Conservation (phyloP, 1,140 invertebrate species). For the Lucilia cuprina region DNA sequence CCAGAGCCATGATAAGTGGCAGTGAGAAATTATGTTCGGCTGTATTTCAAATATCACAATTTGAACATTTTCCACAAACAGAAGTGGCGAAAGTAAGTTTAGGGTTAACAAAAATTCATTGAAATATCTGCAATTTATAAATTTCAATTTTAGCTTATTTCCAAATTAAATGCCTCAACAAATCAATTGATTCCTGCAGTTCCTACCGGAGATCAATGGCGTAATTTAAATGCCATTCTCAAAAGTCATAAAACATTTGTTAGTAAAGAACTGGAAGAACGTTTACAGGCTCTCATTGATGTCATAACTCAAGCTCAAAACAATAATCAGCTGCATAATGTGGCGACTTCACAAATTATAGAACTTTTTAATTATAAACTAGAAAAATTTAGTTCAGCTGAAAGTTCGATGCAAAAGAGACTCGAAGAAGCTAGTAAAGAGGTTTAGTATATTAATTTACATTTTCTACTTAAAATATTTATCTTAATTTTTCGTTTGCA, state of each 20-base stretch:
- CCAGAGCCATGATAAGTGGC: constrained; percentile 50
- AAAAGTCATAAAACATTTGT: constrained; percentile 54
- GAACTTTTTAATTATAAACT: constrained; percentile 59
- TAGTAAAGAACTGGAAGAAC: constrained; percentile 53
- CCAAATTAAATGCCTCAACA: constrained; percentile 42
- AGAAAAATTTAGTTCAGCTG: constrained; percentile 47
- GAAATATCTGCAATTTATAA: no score
- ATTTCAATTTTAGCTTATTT: constrained; percentile 43
- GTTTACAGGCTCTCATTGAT: constrained; percentile 49
- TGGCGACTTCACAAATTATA: constrained; percentile 56
- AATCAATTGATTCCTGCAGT: not conserved
- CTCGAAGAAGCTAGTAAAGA: constrained; percentile 53
- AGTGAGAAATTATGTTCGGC: constrained; percentile 48
- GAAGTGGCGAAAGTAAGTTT: constrained; percentile 53
- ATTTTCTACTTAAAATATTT: not conserved
- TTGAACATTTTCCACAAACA: constrained; percentile 52
- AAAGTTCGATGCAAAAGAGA: constrained; percentile 47
- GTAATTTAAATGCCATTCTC: constrained; percentile 53
- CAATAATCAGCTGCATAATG: constrained; percentile 52
- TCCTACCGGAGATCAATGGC: constrained; percentile 48
- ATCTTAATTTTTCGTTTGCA: constrained; percentile 36
- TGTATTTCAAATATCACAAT: constrained; percentile 56
- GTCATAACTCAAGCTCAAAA: constrained; percentile 47
- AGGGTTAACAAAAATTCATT: not conserved
- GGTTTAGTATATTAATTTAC: constrained; percentile 7